A percentile compares a stretch with the other conserved stretches of the same genome.
These are phyloP conservation scores for Serrognathus titanus DNA, from an alignment of 2,888 invertebrate genomes.

Conservation along the genomic window DNA sequence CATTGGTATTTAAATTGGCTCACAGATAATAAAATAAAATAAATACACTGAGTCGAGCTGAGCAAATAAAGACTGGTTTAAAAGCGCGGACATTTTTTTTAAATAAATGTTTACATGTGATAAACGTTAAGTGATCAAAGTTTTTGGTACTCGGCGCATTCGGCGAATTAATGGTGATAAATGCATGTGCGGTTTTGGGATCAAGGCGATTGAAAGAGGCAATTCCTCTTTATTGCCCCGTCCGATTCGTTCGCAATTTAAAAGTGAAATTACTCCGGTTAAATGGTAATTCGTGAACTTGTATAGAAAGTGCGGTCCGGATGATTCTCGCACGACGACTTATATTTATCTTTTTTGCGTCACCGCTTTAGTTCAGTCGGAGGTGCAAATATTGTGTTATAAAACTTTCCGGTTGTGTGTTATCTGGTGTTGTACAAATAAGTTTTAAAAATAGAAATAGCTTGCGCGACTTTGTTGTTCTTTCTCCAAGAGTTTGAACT, in stretches of 20 bases:
- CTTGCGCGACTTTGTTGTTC: constrained; percentile 18
- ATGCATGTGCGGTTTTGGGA: too few relatives aligned
- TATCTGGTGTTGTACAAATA: constrained; percentile 19
- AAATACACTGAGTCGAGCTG: not conserved
- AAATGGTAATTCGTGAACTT: constrained; percentile 13
- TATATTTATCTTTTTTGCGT: constrained; percentile 8
- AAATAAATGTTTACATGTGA: constrained; percentile 12
- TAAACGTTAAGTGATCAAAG: constrained; percentile 3
- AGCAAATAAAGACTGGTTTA: not conserved
- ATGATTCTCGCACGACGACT: constrained; percentile 1
- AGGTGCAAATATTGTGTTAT: not conserved
- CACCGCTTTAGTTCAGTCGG: not conserved
- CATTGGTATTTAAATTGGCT: constrained; percentile 18
- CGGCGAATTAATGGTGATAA: too few relatives aligned
- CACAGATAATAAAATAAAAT: not conserved
- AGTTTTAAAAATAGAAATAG: constrained; percentile 20
- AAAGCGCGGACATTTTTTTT: too few relatives aligned
- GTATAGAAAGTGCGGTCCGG: constrained; percentile 14
- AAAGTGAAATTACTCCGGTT: constrained; percentile 14
- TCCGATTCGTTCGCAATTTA: constrained; percentile 2
- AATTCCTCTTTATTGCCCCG: too few relatives aligned
- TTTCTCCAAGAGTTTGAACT: constrained; percentile 17
- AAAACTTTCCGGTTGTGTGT: constrained; percentile 18
- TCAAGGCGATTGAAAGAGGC: too few relatives aligned
- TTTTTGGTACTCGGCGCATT: too few relatives aligned